Percentiles rank a stretch among this genome's conserved stretches.
phyloP scores from a whole-genome alignment of 2,797 vertebrate species.

The Natrix natrix region DNA sequence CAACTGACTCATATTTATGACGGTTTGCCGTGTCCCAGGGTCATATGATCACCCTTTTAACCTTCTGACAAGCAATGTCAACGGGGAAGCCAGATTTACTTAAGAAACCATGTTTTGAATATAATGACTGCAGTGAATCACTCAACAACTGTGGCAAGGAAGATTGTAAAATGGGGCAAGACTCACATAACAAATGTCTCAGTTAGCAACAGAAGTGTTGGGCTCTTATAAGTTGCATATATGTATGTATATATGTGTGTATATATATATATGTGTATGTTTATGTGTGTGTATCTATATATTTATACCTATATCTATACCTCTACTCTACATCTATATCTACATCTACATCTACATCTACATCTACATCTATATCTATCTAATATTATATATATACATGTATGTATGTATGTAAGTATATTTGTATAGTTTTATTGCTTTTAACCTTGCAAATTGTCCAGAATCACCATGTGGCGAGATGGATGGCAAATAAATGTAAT shows the following conservation, averaged over 20 bases:
- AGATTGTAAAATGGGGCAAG: not conserved
- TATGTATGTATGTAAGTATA: not conserved
- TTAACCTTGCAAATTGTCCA: not conserved
- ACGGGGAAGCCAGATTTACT: not conserved
- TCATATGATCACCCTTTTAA: not conserved
- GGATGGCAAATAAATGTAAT: not conserved
- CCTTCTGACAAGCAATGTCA: not conserved
- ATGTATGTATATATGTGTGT: not conserved
- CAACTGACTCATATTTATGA: not conserved
- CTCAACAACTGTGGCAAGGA: not conserved
- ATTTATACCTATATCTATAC: no score
- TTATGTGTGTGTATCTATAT: no score
- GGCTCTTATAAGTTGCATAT: not conserved
- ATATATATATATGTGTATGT: not conserved
- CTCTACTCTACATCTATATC: no score
- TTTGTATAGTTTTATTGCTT: not conserved
- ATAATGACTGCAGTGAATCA: not conserved
- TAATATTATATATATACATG: no score
- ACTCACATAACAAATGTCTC: not conserved
- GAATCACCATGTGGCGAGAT: not conserved
- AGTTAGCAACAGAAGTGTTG: not conserved
- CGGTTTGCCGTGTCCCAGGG: not conserved
- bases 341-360: no score
- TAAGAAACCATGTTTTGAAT: not conserved
- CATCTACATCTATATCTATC: no score